These are phyloP conservation scores for Phylloscopus trochilus DNA, from an alignment of 2,113 vertebrate species.

Conservation along the genomic window DNA sequence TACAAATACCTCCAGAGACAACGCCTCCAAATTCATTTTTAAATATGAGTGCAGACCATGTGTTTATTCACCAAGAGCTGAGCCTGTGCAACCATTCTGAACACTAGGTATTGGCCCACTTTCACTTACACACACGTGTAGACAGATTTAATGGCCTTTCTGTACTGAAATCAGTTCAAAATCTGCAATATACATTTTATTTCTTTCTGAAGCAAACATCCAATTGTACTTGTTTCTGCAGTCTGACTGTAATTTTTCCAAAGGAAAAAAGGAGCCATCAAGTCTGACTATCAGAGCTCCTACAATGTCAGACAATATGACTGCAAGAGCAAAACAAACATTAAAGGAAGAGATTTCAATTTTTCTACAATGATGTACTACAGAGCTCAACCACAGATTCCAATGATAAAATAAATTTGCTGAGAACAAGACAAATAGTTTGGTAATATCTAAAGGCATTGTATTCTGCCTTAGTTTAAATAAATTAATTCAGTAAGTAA, in stretches of 20 bases:
- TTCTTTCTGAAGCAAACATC: not conserved
- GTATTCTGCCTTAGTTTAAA: not conserved
- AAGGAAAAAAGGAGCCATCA: not conserved
- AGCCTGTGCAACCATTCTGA: not conserved
- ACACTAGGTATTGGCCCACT: not conserved
- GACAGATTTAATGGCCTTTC: not conserved
- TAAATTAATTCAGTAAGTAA: not conserved
- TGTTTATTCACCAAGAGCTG: not conserved
- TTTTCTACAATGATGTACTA: not conserved
- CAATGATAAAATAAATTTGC: not conserved
- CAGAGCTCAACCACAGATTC: not conserved
- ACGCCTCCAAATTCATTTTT: not conserved
- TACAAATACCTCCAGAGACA: not conserved
- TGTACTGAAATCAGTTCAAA: not conserved
- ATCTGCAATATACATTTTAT: not conserved
- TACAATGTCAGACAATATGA: not conserved
- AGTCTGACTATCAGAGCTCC: not conserved
- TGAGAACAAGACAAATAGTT: not conserved
- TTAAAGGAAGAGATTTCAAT: not conserved
- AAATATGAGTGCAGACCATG: not conserved
- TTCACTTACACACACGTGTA: not conserved
- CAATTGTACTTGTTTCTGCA: not conserved
- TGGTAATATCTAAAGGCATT: not conserved
- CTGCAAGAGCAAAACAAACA: constrained; percentile 1
- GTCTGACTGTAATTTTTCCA: not conserved